These are phyloP conservation scores for Corythucha ciliata DNA, from an alignment of 2,888 invertebrate species.

Conservation along the genomic window DNA sequence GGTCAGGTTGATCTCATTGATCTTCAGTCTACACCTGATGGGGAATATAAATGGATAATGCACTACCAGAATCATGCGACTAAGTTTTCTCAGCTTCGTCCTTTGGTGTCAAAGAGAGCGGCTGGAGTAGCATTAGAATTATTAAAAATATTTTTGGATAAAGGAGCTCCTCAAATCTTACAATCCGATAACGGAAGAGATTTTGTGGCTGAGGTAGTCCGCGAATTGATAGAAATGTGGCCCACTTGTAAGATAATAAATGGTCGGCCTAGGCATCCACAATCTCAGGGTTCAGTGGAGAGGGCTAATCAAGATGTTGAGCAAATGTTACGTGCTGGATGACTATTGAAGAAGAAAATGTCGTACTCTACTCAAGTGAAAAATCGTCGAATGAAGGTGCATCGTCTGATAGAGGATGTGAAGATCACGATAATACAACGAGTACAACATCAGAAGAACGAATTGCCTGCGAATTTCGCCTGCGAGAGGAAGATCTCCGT, in stretches of 20 bases:
- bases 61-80: constrained; percentile 39
- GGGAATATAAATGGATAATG: constrained; percentile 39
- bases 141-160: constrained; percentile 26
- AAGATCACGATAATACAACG: no score
- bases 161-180: constrained; percentile 31
- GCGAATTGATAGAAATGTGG: constrained; percentile 28
- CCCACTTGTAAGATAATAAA: constrained; percentile 38
- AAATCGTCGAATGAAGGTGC: no score
- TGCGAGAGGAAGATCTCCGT: constrained; percentile 1
- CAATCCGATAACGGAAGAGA: constrained; percentile 34
- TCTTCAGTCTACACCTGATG: constrained; percentile 37
- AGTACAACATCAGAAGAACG: no score
- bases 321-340: constrained; percentile 38
- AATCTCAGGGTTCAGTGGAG: not conserved
- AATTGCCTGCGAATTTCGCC: no score
- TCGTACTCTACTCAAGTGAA: no score
- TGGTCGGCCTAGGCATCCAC: constrained; percentile 36
- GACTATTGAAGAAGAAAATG: no score
- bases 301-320: constrained; percentile 38
- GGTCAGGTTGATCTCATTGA: constrained; percentile 39
- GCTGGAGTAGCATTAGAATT: constrained; percentile 36
- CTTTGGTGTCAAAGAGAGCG: constrained; percentile 37
- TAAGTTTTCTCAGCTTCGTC: constrained; percentile 38
- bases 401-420: no score
- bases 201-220: constrained; percentile 34